Conservation (phyloP, 2,113 vertebrate genomes). For the Acanthisitta chloris region DNA sequence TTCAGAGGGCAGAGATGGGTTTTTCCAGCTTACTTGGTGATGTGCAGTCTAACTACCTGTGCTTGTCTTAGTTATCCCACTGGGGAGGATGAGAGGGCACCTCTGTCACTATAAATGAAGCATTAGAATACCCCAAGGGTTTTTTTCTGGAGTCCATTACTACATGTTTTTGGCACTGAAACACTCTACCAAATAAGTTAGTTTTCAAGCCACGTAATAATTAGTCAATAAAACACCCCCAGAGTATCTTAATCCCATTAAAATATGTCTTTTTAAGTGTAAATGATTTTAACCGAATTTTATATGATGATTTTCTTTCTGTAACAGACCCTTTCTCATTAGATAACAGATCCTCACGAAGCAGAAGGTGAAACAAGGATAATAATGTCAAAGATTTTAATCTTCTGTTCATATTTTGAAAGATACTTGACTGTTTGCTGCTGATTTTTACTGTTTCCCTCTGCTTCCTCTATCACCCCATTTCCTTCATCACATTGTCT, state of each 20-base stretch:
- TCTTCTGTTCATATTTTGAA: background rate
- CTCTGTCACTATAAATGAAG: background rate
- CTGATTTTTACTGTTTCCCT: background rate
- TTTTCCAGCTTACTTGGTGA: background rate
- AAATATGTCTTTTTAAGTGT: background rate
- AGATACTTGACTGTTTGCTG: background rate
- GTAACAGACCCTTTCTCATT: background rate
- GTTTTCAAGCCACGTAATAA: background rate
- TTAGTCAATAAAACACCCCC: slow-evolving; percentile 14
- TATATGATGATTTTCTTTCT: background rate
- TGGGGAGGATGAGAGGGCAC: background rate
- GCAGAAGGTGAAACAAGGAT: background rate
- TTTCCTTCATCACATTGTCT: background rate
- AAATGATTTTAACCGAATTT: slow-evolving; percentile 22
- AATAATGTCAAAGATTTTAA: background rate
- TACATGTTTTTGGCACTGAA: background rate
- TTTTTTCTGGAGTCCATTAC: background rate
- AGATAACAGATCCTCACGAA: background rate
- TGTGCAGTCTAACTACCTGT: background rate
- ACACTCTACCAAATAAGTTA: background rate
- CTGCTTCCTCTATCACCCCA: background rate
- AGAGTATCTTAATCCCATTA: slow-evolving; percentile 16
- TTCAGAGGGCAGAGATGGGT: background rate
- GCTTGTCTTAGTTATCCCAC: background rate
- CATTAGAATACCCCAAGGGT: background rate